phyloP scores from a whole-genome alignment of 2,113 vertebrate genomes.

The Setophaga coronata region DNA sequence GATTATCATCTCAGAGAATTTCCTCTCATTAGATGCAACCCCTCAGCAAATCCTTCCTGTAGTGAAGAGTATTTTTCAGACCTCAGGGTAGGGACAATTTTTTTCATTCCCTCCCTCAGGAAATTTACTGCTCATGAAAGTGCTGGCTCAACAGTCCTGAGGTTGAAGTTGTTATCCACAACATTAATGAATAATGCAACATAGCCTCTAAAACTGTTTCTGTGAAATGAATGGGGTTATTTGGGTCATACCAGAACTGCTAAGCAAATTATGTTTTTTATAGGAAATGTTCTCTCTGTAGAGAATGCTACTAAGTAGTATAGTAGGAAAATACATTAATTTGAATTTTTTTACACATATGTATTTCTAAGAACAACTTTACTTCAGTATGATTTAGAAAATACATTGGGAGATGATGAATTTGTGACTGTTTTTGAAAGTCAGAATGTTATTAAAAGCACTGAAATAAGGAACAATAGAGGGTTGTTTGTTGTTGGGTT shows the following conservation, averaged over 20 bases:
- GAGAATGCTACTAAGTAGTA: slow-evolving; percentile 28
- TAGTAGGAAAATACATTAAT: slow-evolving; percentile 42
- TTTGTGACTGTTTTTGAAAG: slow-evolving; percentile 15
- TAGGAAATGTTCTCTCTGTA: not conserved
- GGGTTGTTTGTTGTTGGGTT: not conserved
- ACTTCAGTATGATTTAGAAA: not conserved
- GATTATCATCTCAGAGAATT: not conserved
- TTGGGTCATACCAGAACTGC: slow-evolving; percentile 59
- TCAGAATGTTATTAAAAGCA: slow-evolving; percentile 5
- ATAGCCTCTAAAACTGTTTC: slow-evolving; percentile 55
- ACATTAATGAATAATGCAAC: slow-evolving; percentile 61
- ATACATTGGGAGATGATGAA: not conserved
- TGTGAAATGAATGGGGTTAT: slow-evolving; percentile 66
- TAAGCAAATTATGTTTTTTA: slow-evolving; percentile 57
- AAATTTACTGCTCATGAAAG: slow-evolving; percentile 28
- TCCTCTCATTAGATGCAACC: not conserved
- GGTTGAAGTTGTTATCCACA: slow-evolving; percentile 55
- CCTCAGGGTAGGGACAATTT: not conserved
- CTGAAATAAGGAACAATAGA: not conserved
- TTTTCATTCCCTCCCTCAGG: not conserved
- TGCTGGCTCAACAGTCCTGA: slow-evolving; percentile 40
- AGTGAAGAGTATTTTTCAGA: slow-evolving; percentile 12
- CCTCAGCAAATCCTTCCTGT: not conserved
- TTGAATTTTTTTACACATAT: not conserved
- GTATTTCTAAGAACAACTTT: slow-evolving; percentile 9